A percentile compares a stretch with the other conserved stretches of the same genome.
Evolutionary conservation across 2,888 invertebrate genomes (phyloP).

Genomic region (Leucozona laternaria): DNA sequence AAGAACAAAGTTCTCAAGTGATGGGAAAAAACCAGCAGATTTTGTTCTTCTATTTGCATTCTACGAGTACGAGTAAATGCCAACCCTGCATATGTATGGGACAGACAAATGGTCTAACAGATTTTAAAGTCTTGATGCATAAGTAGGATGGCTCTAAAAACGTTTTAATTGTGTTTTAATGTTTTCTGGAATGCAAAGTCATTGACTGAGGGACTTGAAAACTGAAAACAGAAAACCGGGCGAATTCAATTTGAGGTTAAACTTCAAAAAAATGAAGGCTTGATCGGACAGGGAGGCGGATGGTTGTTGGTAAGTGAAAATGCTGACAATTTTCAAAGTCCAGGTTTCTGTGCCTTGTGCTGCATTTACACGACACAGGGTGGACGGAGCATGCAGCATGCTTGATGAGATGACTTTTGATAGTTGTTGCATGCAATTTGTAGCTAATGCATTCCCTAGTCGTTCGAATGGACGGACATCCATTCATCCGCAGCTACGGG

Average conservation of each 20-base stretch:
- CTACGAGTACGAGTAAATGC: not conserved
- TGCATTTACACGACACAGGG: slow-evolving; percentile 44
- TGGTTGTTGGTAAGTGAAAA: slow-evolving; percentile 17
- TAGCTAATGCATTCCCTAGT: slow-evolving; percentile 30
- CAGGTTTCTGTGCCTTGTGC: slow-evolving; percentile 10
- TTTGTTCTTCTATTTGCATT: not conserved
- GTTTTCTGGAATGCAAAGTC: slow-evolving; percentile 36
- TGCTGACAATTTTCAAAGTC: slow-evolving; percentile 34
- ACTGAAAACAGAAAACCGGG: not conserved
- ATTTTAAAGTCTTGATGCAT: slow-evolving; percentile 21
- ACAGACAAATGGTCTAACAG: slow-evolving; percentile 1
- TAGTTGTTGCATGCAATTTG: slow-evolving; percentile 66
- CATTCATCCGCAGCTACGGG: slow-evolving; percentile 66
- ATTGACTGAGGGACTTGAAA: not conserved
- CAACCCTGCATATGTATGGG: slow-evolving; percentile 34
- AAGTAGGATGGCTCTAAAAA: slow-evolving; percentile 32
- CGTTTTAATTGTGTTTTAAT: slow-evolving; percentile 70
- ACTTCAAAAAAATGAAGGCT: slow-evolving; percentile 64
- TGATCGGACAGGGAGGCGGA: slow-evolving; percentile 38
- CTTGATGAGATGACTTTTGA: slow-evolving; percentile 62
- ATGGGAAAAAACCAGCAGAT: slow-evolving; percentile 38
- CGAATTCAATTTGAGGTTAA: slow-evolving; percentile 65
- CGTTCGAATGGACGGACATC: slow-evolving; percentile 34
- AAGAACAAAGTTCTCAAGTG: slow-evolving; percentile 22
- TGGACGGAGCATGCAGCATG: slow-evolving; percentile 6